Conservation (phyloP, 2,888 invertebrate genomes). For the Ashinkailepas kermadecensis region DNA sequence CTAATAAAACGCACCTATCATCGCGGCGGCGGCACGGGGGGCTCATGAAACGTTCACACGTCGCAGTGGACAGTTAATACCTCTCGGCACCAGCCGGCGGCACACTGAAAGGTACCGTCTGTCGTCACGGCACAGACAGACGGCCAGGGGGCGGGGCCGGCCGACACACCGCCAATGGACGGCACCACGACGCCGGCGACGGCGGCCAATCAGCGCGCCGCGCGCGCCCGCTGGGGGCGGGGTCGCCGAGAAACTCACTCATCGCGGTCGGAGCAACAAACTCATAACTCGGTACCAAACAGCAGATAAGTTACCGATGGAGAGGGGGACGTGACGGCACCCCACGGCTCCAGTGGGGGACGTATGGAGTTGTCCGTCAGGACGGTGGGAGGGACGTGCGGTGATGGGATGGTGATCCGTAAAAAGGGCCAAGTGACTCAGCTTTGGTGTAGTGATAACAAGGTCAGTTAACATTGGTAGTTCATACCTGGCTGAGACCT, state of each 20-base stretch:
- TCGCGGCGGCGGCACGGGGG: neutral
- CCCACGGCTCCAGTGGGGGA: no score
- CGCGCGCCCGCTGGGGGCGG: neutral
- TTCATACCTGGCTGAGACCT: no score
- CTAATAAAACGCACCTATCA: slow-evolving; percentile 19
- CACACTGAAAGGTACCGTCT: neutral
- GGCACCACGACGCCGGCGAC: neutral
- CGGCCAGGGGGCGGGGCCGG: neutral
- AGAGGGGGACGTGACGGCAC: no score
- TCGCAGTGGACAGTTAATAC: neutral
- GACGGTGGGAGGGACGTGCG: no score
- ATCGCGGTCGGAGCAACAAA: slow-evolving; percentile 9
- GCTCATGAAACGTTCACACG: slow-evolving; percentile 19
- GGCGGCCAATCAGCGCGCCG: neutral
- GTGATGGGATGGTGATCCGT: no score
- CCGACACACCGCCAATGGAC: neutral
- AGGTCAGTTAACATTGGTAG: no score
- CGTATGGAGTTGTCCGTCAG: no score
- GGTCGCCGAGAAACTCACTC: neutral
- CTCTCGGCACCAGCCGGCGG: neutral
- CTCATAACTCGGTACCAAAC: slow-evolving; percentile 12
- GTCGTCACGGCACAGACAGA: neutral
- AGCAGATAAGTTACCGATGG: neutral
- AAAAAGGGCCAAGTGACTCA: no score
- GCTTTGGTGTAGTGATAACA: no score